These are phyloP conservation scores for Sinopyrophorus schimmeli DNA, from an alignment of 2,888 invertebrate genomes.

Conservation along the genomic window DNA sequence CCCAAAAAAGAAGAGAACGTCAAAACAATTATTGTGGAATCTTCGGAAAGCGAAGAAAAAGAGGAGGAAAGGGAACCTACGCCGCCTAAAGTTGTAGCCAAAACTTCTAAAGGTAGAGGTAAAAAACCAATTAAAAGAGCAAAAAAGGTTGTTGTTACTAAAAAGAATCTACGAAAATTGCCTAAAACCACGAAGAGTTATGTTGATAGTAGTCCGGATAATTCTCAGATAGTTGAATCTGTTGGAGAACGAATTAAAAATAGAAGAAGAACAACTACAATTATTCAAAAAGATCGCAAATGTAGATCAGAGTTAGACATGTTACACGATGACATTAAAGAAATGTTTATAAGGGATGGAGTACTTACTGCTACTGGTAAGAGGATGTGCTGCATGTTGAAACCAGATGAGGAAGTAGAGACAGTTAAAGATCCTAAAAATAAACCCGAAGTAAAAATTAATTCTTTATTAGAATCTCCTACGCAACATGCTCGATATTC, in stretches of 20 bases:
- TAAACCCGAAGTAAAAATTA: conserved; percentile 18
- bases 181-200: too few species aligned
- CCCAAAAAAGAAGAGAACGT: conserved; percentile 18
- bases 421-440: conserved; percentile 21
- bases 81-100: conserved; percentile 28
- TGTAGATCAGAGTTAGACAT: conserved; percentile 61
- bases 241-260: conserved; percentile 35
- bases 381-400: conserved; percentile 59
- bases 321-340: conserved; percentile 70
- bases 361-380: conserved; percentile 67
- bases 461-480: conserved; percentile 14
- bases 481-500: conserved; percentile 41
- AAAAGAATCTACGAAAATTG: too few species aligned
- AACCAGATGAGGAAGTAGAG: conserved; percentile 40
- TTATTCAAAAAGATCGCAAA: conserved; percentile 25
- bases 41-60: conserved; percentile 49
- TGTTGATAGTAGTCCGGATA: too few species aligned
- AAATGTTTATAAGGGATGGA: conserved; percentile 69
- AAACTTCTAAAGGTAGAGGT: conserved; percentile 23
- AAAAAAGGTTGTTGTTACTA: conserved; percentile 12
- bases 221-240: conserved; percentile 21
- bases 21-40: conserved; percentile 37
- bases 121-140: conserved; percentile 16
- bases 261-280: conserved; percentile 27
- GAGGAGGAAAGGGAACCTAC: conserved; percentile 20